Conservation (phyloP, 2,888 invertebrate species). For the Hirtodrosophila trivittata region DNA sequence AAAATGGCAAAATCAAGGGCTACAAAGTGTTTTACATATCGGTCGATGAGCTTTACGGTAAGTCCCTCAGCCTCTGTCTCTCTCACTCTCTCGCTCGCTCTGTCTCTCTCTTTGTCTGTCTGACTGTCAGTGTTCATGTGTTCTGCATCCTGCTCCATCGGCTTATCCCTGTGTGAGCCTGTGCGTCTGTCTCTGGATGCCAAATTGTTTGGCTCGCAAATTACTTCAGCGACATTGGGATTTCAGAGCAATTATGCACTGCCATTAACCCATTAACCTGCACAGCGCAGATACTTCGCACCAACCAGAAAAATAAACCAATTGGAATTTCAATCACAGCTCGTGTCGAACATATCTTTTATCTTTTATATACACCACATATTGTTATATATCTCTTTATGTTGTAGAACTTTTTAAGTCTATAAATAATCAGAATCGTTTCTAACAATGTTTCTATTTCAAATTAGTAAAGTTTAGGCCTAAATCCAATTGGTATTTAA, state of each 20-base stretch:
- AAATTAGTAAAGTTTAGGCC: no score
- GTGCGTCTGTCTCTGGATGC: slow-evolving; percentile 30
- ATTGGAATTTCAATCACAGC: slow-evolving; percentile 17
- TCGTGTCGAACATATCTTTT: background rate
- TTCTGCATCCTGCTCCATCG: slow-evolving; percentile 1
- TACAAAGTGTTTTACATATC: slow-evolving; percentile 93
- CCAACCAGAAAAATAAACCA: slow-evolving; percentile 1
- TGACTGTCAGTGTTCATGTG: slow-evolving; percentile 14
- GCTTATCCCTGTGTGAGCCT: slow-evolving; percentile 3
- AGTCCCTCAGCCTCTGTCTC: slow-evolving; percentile 52
- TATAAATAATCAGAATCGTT: no score
- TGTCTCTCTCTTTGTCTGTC: background rate
- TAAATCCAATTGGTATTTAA: no score
- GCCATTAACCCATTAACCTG: slow-evolving; percentile 76
- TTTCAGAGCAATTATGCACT: slow-evolving; percentile 70
- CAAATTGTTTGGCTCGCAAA: slow-evolving; percentile 66
- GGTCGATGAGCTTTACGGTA: slow-evolving; percentile 91
- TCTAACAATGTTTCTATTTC: no score
- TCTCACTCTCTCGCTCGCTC: background rate
- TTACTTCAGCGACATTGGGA: slow-evolving; percentile 59
- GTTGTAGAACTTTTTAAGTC: no score
- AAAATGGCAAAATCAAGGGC: slow-evolving; percentile 93
- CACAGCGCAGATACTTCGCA: slow-evolving; percentile 17
- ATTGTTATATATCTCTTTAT: no score
- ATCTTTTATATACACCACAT: background rate